Evolutionary conservation across 2,888 invertebrate genomes (phyloP).

Genomic region (Orgyia antiqua): DNA sequence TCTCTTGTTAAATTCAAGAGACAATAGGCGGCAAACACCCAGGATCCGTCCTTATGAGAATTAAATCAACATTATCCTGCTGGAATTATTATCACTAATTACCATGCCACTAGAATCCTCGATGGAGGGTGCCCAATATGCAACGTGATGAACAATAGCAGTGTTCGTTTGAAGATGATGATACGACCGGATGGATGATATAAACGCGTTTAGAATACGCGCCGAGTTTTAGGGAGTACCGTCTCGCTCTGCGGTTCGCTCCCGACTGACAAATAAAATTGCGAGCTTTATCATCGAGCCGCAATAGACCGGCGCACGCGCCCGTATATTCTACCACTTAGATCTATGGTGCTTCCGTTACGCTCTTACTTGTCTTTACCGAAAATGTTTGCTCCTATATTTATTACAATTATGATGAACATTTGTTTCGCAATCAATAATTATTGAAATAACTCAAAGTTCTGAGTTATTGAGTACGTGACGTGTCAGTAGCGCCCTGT

Average conservation of each 20-base stretch:
- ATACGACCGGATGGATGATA: conserved; percentile 38
- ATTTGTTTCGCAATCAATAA: no score
- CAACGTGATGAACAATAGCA: conserved; percentile 28
- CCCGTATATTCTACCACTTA: conserved; percentile 55
- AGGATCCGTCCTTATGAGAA: conserved; percentile 42
- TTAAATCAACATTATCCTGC: conserved; percentile 41
- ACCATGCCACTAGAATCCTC: conserved; percentile 68
- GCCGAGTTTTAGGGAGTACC: conserved; percentile 38
- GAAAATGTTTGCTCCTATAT: no score
- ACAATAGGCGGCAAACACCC: conserved; percentile 50
- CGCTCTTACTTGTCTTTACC: conserved; percentile 49
- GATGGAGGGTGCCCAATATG: conserved; percentile 40
- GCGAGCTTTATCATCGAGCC: conserved; percentile 62
- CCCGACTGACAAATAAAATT: conserved; percentile 59
- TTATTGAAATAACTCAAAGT: no score
- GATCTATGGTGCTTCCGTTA: conserved; percentile 66
- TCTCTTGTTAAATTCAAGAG: conserved; percentile 42
- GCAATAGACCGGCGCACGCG: conserved; percentile 53
- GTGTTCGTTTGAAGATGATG: conserved; percentile 29
- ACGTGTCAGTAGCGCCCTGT: not conserved
- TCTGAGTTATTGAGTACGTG: no score
- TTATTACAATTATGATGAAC: no score
- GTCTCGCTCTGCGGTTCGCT: conserved; percentile 54
- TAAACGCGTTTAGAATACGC: conserved; percentile 27
- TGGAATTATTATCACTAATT: conserved; percentile 53